Evolutionary conservation across 2,888 invertebrate species (phyloP).

Genomic region (Opisthograptis luteolata): DNA sequence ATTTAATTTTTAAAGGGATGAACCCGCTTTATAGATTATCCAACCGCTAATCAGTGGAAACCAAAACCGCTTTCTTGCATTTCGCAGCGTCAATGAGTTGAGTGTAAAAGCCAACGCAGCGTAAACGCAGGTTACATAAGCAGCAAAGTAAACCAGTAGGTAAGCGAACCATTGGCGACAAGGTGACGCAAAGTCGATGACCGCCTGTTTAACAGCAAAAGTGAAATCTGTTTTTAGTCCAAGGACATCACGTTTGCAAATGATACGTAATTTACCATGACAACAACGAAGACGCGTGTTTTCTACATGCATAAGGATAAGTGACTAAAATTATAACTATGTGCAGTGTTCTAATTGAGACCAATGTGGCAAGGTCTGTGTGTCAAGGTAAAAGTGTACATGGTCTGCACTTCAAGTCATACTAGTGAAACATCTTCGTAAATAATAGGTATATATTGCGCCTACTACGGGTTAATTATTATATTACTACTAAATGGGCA

Average conservation of each 20-base stretch:
- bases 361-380: slow-evolving; percentile 23
- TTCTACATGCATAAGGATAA: background rate
- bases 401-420: too few species aligned
- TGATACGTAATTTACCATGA: slow-evolving; percentile 9
- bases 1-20: too few species aligned
- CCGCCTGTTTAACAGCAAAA: slow-evolving; percentile 39
- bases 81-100: background rate
- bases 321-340: background rate
- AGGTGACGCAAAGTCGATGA: slow-evolving; percentile 55
- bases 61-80: background rate
- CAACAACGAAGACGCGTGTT: background rate
- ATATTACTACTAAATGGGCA: too few species aligned
- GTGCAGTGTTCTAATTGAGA: background rate
- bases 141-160: slow-evolving; percentile 44
- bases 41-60: background rate
- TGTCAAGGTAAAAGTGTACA: slow-evolving; percentile 32
- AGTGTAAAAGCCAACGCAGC: background rate
- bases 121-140: slow-evolving; percentile 50
- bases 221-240: slow-evolving; percentile 39
- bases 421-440: too few species aligned
- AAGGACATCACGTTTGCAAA: slow-evolving; percentile 36
- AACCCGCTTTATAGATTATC: background rate
- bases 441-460: too few species aligned
- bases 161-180: slow-evolving; percentile 45
- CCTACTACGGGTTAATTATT: too few species aligned